phyloP scores from a whole-genome alignment of 2,888 invertebrate species.

The Marasmarcha lunaedactyla region DNA sequence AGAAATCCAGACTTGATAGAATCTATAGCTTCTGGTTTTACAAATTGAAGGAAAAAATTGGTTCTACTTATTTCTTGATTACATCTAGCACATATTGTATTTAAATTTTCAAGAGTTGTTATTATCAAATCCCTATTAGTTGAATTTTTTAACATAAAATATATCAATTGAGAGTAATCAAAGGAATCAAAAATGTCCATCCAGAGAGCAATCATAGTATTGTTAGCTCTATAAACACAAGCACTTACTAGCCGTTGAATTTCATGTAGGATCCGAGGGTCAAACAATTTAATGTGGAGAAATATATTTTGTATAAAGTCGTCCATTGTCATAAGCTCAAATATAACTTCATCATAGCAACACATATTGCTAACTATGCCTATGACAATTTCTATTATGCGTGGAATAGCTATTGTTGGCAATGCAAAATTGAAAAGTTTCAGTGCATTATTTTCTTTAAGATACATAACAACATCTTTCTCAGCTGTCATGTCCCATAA shows the following conservation, averaged over 20 bases:
- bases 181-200: conserved; percentile 54
- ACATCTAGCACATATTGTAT: conserved; percentile 62
- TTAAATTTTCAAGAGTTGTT: conserved; percentile 71
- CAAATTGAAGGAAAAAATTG: conserved; percentile 43
- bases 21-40: conserved; percentile 35
- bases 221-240: conserved; percentile 51
- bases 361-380: conserved; percentile 90
- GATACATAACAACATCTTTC: conserved; percentile 77
- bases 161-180: conserved; percentile 69
- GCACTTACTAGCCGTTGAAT: conserved; percentile 75
- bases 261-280: conserved; percentile 80
- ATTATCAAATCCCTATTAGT: conserved; percentile 72
- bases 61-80: conserved; percentile 32
- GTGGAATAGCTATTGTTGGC: conserved; percentile 66
- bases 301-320: conserved; percentile 69
- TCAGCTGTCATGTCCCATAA: conserved; percentile 90
- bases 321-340: conserved; percentile 66
- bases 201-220: conserved; percentile 51
- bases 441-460: conserved; percentile 76
- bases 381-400: conserved; percentile 83
- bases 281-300: conserved; percentile 71
- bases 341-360: conserved; percentile 73
- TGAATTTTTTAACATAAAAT: conserved; percentile 81
- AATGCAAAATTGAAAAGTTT: conserved; percentile 73
- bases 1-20: conserved; percentile 36